A percentile compares a stretch with the other conserved stretches of the same genome.
These are phyloP conservation scores for Geotrypetes seraphini DNA, from an alignment of 2,797 vertebrate genomes.

Conservation along the genomic window DNA sequence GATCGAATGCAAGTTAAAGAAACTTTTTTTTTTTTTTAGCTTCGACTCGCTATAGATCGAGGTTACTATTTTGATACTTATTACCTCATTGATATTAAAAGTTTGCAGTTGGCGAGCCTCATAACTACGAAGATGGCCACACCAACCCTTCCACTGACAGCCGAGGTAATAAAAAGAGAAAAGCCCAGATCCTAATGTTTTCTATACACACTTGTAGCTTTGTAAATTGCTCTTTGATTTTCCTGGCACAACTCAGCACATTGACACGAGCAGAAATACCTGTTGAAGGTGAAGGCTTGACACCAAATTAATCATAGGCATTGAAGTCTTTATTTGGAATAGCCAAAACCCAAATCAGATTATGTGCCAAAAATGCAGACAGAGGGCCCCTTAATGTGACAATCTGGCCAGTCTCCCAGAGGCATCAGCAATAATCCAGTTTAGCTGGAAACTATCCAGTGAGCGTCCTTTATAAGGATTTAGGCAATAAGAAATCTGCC, in stretches of 20 bases:
- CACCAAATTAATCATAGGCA: constrained; percentile 4
- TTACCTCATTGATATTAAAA: constrained; percentile 41
- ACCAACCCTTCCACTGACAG: constrained; percentile 21
- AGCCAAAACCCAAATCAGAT: constrained; percentile 31
- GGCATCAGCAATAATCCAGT: constrained; percentile 26
- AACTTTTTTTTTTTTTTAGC: constrained; percentile 42
- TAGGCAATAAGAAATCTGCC: too few species aligned
- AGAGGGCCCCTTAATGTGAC: constrained; percentile 35
- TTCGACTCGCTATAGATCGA: constrained; percentile 20
- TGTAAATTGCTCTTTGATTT: constrained; percentile 15
- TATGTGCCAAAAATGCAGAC: constrained; percentile 26
- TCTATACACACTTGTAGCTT: neutral
- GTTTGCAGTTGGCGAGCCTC: constrained; percentile 37
- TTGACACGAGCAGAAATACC: too few species aligned
- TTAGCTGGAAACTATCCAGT: too few species aligned
- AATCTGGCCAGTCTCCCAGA: constrained; percentile 31
- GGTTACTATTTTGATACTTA: constrained; percentile 27
- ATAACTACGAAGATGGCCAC: too few species aligned
- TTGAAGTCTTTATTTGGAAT: constrained; percentile 21
- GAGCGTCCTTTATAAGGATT: too few species aligned
- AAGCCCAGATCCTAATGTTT: constrained; percentile 4
- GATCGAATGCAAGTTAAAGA: constrained; percentile 19
- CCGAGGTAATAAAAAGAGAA: constrained; percentile 22
- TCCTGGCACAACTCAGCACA: constrained; percentile 6
- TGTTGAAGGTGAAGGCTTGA: constrained; percentile 15